Base-by-base conservation (phyloP, 2,888 invertebrate genomes). In the Anaspis maculata region DNA sequence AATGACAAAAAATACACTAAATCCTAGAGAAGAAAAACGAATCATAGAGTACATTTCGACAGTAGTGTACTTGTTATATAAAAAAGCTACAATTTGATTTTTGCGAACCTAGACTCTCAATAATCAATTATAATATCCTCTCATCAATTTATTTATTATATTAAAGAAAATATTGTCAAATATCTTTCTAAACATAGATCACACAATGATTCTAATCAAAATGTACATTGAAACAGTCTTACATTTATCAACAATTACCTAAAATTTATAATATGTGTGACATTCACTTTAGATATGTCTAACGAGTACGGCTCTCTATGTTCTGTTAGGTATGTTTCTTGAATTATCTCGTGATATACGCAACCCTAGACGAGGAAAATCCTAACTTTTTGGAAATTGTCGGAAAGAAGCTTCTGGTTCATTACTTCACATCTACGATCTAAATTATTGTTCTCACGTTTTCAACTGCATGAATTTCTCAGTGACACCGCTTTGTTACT, bases 271-370 rank as follows among this genome's bases (percentile, higher is more conserved):
- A 25, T 9, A 6, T 19, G 13, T 43, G 40, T 32, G 44, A 42
- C 43, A 49, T 42, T 41, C n/a, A n/a, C n/a, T n/a, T n/a, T 27
- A 44, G 51, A 51, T 51, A 51, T 49, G 51, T 49, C 48, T 50
- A 42, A 45, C 38, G 38, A 47, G 41, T 45, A 36, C 29, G 32
- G 23, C 27, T 35, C 30, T 29, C 32, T 39, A 39, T n/a, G n/a
- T n/a, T n/a, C n/a, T n/a, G n/a, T n/a, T n/a, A n/a, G n/a, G n/a
- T n/a, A n/a, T n/a, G n/a, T n/a, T n/a, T n/a, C n/a, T n/a, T n/a
- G n/a, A n/a, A n/a, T n/a, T n/a, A n/a, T n/a, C n/a, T n/a, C n/a
- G n/a, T n/a, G n/a, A n/a, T n/a, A n/a, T n/a, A n/a, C n/a, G n/a
- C n/a, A n/a, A n/a, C n/a, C n/a, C n/a, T n/a, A n/a, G n/a, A n/a